Evolutionary conservation across 2,113 vertebrate species (phyloP).

Genomic region (Poecilia latipinna): DNA sequence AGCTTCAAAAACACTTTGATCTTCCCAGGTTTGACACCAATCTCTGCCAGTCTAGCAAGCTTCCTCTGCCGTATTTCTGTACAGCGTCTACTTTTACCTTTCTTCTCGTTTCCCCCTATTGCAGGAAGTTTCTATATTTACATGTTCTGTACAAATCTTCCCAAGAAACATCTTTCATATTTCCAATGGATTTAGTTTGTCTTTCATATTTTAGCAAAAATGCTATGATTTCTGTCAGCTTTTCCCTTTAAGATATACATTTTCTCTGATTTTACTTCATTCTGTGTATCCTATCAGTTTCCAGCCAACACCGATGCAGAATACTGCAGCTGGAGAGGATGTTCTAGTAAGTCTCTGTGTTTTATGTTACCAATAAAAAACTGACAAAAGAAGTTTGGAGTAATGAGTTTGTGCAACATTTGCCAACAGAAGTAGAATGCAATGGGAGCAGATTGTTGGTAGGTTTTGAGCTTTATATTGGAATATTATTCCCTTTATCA

Average conservation of each 20-base stretch:
- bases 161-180: neutral
- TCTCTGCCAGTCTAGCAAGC: conserved; percentile 29
- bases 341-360: conserved; percentile 47
- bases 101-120: conserved; percentile 14
- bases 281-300: conserved; percentile 19
- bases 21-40: conserved; percentile 41
- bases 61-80: conserved; percentile 28
- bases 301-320: conserved; percentile 26
- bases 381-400: conserved; percentile 33
- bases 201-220: neutral
- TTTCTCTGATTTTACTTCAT: neutral
- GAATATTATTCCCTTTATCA: too few relatives aligned
- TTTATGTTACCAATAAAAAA: conserved; percentile 34
- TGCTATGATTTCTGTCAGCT: neutral
- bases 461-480: neutral
- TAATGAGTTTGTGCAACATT: conserved; percentile 66
- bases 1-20: conserved; percentile 49
- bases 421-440: conserved; percentile 28
- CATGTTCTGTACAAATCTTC: conserved; percentile 26
- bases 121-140: conserved; percentile 44
- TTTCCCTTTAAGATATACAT: neutral
- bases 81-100: conserved; percentile 31
- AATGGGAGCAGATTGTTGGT: conserved; percentile 30
- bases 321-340: conserved; percentile 35
- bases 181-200: conserved; percentile 13